A percentile compares a stretch with the other conserved stretches of the same genome.
These are phyloP conservation scores for Yponomeuta evonymella DNA, from an alignment of 2,888 invertebrate species.

Conservation along the genomic window DNA sequence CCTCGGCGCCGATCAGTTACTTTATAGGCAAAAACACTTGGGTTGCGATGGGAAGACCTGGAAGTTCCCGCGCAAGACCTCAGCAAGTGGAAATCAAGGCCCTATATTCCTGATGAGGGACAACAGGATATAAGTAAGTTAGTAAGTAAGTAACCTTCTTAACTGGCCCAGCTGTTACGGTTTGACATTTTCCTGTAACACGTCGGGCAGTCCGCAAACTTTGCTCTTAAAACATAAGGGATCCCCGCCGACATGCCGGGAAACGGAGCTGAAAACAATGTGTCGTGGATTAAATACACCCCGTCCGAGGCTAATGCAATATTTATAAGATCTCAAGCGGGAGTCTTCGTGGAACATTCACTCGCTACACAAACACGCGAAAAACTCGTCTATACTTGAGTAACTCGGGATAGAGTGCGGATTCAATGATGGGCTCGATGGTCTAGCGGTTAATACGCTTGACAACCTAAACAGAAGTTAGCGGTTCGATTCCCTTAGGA, in stretches of 20 bases:
- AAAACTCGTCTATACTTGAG: neutral
- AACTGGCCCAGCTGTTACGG: neutral
- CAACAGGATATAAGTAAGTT: no score
- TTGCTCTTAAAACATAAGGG: slow-evolving; percentile 31
- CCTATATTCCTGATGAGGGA: no score
- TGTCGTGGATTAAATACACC: slow-evolving; percentile 41
- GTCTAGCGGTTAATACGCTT: no score
- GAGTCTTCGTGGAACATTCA: neutral
- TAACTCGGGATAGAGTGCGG: neutral
- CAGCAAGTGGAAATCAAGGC: no score
- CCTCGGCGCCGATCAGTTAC: no score
- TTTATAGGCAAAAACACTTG: no score
- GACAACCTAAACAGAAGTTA: no score
- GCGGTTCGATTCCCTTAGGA: no score
- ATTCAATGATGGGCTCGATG: neutral
- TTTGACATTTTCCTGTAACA: slow-evolving; percentile 11
- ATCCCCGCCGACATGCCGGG: slow-evolving; percentile 26
- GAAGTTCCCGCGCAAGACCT: no score
- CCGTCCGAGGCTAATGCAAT: slow-evolving; percentile 50
- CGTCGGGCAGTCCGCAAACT: slow-evolving; percentile 21
- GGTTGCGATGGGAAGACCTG: no score
- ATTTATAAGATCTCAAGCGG: slow-evolving; percentile 46
- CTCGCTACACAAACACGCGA: neutral
- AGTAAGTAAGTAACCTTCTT: no score
- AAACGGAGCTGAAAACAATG: slow-evolving; percentile 33